Base-by-base conservation (phyloP, 1,140 invertebrate genomes). In the Trichonephila clavipes region DNA sequence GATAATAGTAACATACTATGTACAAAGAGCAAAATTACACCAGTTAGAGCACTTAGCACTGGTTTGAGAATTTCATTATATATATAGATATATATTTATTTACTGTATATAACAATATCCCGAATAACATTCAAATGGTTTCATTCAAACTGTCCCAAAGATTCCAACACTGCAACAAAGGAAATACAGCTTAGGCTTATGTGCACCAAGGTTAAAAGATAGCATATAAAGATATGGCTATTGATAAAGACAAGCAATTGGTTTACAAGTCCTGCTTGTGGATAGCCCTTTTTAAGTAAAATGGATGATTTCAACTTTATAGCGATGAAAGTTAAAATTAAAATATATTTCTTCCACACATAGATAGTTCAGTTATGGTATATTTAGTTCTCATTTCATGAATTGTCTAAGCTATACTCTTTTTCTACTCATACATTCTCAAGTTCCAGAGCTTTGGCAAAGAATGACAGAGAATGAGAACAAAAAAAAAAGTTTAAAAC, bases 71-170 rank as follows among this genome's bases (percentile, higher is more conserved):
- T 90, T 82, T 64, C 81, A 58, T 89, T 69, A 81, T 90, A 93
- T 51, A 89, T 94, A 94, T 72, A 90, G n/a, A 90, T 93, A 93
- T 94, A 85, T 89, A 89, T 94, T 83, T 93, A 89, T 94, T 89
- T 90, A 94, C 93, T 94, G 88, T 94, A 94, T 94, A 94, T 90
- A 94, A 94, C 93, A 94, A 94, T 81, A 90, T 94, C 86, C 83
- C 66, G 72, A 93, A 72, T 88, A 93, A 93, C 92, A 93, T 87
- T 88, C 85, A 93, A 92, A 62, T 62, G 85, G 34, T 88, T 92
- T 85, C 59, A 64, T 92, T 85, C 66, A 86, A 59, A 92, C 81
- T 88, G 85, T 93, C 92, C 86, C 92, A n/a, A 72, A 92, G 64
- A 62, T 77, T 28, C 83, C 51, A 82, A 62, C 83, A 88, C 92